Evolutionary conservation across 2,888 invertebrate genomes (phyloP), one percentile per base, ranked within the genome.

Genomic region (Steinernema scapterisci): DNA sequence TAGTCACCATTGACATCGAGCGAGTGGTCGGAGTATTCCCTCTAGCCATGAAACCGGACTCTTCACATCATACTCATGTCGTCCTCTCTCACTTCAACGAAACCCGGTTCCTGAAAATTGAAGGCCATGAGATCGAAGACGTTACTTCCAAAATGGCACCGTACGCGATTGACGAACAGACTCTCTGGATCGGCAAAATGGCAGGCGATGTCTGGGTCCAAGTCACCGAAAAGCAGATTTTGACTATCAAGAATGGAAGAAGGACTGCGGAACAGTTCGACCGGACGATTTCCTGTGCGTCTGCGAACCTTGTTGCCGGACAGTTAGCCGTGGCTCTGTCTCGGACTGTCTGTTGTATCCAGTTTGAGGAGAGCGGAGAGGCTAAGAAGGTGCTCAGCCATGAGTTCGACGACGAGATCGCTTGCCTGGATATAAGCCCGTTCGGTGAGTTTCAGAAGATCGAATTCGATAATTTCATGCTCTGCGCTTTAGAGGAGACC

Each of bases 121-220:
- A 92, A 81, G 96, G 95, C 0, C 97, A 97, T 88, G 97, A 97
- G 89, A 95, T 97, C 0, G 97, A 99, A 88, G 97, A 99, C 89
- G 63, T 63, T 16, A 63, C 63, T 5, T 2, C 9, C 1, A 11
- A 1, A 1, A 38, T 63, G 27, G 3, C 31, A 13, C 1, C 16
- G 16, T 63, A 63, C 16, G 25, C 27, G 16, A 31, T 31, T 1
- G 31, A 63, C 9, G 25, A 27, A 16, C 63, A 63, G 19, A 63
- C 63, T 13, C 16, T 63, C 3, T 63, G 63, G 63, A 63, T 63
- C 6, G 63, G 63, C 31, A 16, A 9, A 7, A 63, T 63, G 63
- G 31, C 63, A 21, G 63, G 63, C 13, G 16, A 27, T 1, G 23
- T 31, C 63, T 11, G 23, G 31, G 63, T 63, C 2, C 63, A 63